A percentile compares a stretch with the other conserved stretches of the same genome.
phyloP scores from a whole-genome alignment of 2,888 invertebrate genomes.

The Drosophila yooni region DNA sequence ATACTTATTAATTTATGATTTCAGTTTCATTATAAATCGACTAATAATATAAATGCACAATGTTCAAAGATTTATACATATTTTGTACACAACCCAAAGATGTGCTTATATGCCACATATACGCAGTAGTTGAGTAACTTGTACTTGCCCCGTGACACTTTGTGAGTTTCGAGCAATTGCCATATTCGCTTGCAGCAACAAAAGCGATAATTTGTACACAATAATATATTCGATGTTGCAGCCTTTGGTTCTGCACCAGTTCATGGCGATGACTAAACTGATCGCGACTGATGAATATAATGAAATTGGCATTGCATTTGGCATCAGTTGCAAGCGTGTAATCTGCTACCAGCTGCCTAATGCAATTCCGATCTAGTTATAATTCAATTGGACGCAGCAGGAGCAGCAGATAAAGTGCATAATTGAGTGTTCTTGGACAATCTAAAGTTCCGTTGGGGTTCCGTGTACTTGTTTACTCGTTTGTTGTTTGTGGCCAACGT shows the following conservation, averaged over 20 bases:
- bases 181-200: not conserved
- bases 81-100: too few species aligned
- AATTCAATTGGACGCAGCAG: constrained; percentile 52
- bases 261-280: constrained; percentile 42
- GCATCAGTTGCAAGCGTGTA: constrained; percentile 26
- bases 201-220: not conserved
- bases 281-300: constrained; percentile 15
- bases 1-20: not conserved
- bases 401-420: constrained; percentile 54
- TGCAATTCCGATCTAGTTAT: constrained; percentile 44
- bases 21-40: not conserved
- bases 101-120: not conserved
- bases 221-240: not conserved
- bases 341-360: constrained; percentile 48
- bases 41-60: too few species aligned
- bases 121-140: not conserved
- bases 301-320: constrained; percentile 24
- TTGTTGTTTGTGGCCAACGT: constrained; percentile 46
- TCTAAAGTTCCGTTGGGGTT: too few species aligned
- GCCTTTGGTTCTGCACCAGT: not conserved
- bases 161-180: not conserved
- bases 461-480: constrained; percentile 39
- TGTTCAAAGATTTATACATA: too few species aligned
- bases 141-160: not conserved
- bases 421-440: constrained; percentile 40